These are phyloP conservation scores for Macroglossus sobrinus DNA, from an alignment of 2,113 vertebrate species.

Conservation along the genomic window DNA sequence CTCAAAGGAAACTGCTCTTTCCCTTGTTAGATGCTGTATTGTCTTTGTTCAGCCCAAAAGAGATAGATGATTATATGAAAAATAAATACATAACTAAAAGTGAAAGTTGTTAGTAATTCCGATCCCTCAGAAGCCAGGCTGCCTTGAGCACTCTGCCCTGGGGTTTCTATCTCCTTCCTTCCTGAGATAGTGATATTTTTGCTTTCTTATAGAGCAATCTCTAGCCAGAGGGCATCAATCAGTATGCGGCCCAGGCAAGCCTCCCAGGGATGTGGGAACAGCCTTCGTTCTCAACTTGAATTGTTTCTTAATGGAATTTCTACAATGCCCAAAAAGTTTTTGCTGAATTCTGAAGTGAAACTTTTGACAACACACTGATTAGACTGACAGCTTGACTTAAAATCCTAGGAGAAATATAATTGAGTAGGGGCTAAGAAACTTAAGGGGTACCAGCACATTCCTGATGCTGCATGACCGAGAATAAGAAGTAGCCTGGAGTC, in stretches of 20 bases:
- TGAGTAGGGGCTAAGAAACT: background rate
- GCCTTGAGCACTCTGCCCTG: background rate
- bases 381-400: background rate
- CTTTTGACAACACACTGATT: slow-evolving; percentile 33
- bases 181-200: background rate
- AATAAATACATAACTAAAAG: slow-evolving; percentile 11
- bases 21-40: background rate
- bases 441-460: background rate
- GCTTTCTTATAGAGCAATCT: background rate
- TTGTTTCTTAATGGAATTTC: slow-evolving; percentile 50
- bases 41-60: background rate
- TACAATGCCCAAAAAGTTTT: background rate
- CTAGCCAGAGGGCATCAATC: background rate
- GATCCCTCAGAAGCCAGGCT: background rate
- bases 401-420: background rate
- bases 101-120: background rate
- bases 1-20: background rate
- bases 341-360: slow-evolving; percentile 32
- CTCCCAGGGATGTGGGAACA: background rate
- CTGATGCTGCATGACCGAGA: background rate
- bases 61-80: background rate
- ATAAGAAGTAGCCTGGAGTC: background rate
- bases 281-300: slow-evolving; percentile 43
- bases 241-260: background rate
- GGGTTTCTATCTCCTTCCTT: background rate